phyloP scores from a whole-genome alignment of 2,888 invertebrate genomes.

The Chymomyza fuscimana region DNA sequence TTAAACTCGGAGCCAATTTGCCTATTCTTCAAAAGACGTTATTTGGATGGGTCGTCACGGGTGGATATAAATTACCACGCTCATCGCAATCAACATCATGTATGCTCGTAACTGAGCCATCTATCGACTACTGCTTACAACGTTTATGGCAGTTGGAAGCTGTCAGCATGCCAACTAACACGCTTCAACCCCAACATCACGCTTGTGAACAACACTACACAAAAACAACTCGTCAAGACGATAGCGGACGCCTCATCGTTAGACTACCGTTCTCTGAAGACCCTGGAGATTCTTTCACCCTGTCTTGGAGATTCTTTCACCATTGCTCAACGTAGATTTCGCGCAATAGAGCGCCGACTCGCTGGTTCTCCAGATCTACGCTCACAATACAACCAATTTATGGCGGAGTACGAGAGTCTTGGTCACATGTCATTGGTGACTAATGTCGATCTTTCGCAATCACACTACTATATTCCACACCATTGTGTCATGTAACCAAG shows the following conservation, averaged over 20 bases:
- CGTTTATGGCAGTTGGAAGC: constrained; percentile 22
- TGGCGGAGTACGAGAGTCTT: constrained; percentile 60
- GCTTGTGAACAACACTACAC: constrained; percentile 10
- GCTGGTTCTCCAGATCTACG: constrained; percentile 9
- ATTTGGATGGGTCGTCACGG: constrained; percentile 45
- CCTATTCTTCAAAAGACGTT: constrained; percentile 44
- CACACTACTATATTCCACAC: not conserved
- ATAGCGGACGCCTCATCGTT: constrained; percentile 16
- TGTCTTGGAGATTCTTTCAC: constrained; percentile 33
- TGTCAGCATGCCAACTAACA: constrained; percentile 6
- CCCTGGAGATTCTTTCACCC: no score
- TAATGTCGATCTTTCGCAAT: no score
- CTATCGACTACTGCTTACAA: constrained; percentile 21
- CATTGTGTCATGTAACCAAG: no score
- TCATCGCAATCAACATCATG: not conserved
- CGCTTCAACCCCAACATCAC: constrained; percentile 10
- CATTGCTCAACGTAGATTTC: constrained; percentile 30
- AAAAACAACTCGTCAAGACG: constrained; percentile 7
- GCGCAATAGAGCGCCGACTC: constrained; percentile 21
- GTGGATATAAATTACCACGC: constrained; percentile 13
- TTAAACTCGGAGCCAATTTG: constrained; percentile 31
- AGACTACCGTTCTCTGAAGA: constrained; percentile 33
- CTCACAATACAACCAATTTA: constrained; percentile 33
- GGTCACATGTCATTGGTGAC: constrained; percentile 75
- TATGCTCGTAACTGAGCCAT: constrained; percentile 16